Evolutionary conservation across 1,140 invertebrate species (phyloP).

Genomic region (Plodia interpunctella): DNA sequence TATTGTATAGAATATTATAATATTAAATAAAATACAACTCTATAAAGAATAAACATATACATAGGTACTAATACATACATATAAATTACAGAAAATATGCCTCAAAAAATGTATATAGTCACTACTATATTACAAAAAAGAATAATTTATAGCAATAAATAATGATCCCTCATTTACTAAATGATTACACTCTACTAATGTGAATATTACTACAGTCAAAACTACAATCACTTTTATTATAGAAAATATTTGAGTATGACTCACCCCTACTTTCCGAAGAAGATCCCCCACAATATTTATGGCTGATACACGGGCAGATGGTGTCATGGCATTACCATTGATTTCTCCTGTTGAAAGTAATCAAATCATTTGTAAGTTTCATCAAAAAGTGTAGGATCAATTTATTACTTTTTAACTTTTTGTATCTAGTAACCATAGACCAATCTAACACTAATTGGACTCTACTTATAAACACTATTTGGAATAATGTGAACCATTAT

Average conservation of each 20-base stretch:
- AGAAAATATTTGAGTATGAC: slow-evolving; percentile 53
- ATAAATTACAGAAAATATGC: neutral
- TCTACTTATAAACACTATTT: too few species aligned
- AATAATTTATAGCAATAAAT: neutral
- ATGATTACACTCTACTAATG: slow-evolving; percentile 11
- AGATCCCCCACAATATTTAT: slow-evolving; percentile 96
- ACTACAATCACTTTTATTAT: slow-evolving; percentile 22
- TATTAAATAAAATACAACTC: too few species aligned
- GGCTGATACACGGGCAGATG: slow-evolving; percentile 91
- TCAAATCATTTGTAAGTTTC: neutral
- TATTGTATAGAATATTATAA: too few species aligned
- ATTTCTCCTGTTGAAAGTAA: slow-evolving; percentile 61
- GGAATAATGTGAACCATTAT: too few species aligned
- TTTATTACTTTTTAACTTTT: too few species aligned
- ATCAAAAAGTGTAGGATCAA: neutral
- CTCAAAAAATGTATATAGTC: neutral
- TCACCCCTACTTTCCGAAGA: slow-evolving; percentile 93
- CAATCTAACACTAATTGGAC: too few species aligned
- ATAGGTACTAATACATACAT: neutral
- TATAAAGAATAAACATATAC: neutral
- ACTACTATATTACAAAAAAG: slow-evolving; percentile 2
- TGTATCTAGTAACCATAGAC: too few species aligned
- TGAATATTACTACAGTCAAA: slow-evolving; percentile 15
- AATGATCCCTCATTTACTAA: neutral
- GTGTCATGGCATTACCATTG: slow-evolving; percentile 87